Base-by-base conservation (phyloP, 2,888 invertebrate genomes). In the Drosophila planitibia region DNA sequence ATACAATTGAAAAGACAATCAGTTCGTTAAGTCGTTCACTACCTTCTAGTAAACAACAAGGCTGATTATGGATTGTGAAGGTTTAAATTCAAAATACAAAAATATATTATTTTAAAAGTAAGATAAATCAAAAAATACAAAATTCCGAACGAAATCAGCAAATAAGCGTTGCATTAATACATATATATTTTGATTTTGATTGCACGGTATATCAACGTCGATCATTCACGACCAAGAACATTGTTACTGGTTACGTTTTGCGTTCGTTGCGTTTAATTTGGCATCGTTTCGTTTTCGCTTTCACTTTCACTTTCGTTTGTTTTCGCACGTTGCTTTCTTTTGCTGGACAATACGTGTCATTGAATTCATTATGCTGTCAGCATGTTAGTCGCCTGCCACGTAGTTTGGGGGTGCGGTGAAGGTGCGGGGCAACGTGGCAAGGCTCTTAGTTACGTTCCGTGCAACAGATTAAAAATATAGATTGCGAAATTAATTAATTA, bases 281-380 rank as follows among this genome's bases (percentile, higher is more conserved):
- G 28, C 44, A 49, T 47, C 53, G 41, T 39, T 67, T 44, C 25
- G 25, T n/a, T 65, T 64, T 64, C 22, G 19, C 28, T 57, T 76
- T 62, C 14, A n/a, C 37, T 61, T 54, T 62, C 28, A n/a, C 47
- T 69, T 62, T 61, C 59, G 58, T 70, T 65, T 61, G 70, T 73
- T 70, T 74, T 79, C 54, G 61, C 62, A 74, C 71, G 60, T 69
- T 69, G 71, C 57, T 66, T 69, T 65, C 39, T 39, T 57, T 39
- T 28, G 60, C 75, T 35, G 55, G 61, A 55, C 72, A 70, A 79
- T 89, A 80, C 88, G 90, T 82, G 81, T 82, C 85, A 85, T 88
- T 90, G 85, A 79, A 83, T 90, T 85, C 81, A 88, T 82, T 88
- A 88, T 74, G 76, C 75, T 83, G 89, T 85, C 89, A 81, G 79